A percentile compares a stretch with the other conserved stretches of the same genome.
These are phyloP conservation scores for Emydocephalus ijimae DNA, from an alignment of 2,113 vertebrate genomes.

Conservation along the genomic window DNA sequence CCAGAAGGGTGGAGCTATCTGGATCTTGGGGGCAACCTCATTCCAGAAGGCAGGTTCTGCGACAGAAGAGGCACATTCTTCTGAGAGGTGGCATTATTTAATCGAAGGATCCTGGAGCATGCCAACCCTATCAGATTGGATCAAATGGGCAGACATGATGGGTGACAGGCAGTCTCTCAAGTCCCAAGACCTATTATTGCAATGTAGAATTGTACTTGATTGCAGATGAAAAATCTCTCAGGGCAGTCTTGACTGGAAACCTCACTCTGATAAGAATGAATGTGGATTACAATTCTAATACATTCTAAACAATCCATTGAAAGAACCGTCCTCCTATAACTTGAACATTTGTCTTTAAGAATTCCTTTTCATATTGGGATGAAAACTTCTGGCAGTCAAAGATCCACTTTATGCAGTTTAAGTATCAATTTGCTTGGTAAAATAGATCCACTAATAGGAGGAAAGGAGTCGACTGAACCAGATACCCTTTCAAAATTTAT, in stretches of 20 bases:
- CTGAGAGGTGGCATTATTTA: neutral
- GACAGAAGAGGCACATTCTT: neutral
- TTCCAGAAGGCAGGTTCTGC: neutral
- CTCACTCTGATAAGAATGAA: neutral
- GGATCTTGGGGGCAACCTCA: neutral
- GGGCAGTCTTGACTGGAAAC: neutral
- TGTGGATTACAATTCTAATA: neutral
- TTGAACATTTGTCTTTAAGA: neutral
- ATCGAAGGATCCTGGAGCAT: neutral
- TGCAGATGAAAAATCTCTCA: neutral
- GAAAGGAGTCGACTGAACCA: conserved; percentile 44
- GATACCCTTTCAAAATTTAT: conserved; percentile 78
- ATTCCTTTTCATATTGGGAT: conserved; percentile 16
- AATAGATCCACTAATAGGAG: conserved; percentile 40
- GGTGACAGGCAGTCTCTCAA: neutral
- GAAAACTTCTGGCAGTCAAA: neutral
- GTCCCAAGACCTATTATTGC: neutral
- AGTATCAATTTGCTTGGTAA: conserved; percentile 31
- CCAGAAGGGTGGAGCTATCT: neutral
- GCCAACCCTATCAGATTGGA: neutral
- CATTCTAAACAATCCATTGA: neutral
- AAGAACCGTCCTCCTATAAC: neutral
- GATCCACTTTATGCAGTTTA: conserved; percentile 41
- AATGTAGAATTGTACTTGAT: neutral
- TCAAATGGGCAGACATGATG: neutral